phyloP scores from a whole-genome alignment of 2,888 invertebrate species.

The Drosophila kambysellisi region DNA sequence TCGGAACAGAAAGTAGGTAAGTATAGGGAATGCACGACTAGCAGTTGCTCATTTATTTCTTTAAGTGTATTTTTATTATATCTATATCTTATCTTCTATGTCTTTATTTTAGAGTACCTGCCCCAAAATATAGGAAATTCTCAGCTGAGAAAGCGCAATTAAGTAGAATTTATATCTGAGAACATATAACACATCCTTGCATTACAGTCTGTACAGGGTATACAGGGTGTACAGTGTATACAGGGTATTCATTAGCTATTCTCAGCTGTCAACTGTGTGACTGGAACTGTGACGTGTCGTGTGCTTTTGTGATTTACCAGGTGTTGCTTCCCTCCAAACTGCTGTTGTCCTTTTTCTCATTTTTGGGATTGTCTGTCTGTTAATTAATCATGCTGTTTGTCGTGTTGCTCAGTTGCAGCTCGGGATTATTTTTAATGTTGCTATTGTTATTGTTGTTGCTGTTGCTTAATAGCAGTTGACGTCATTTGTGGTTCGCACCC shows the following conservation, averaged over 20 bases:
- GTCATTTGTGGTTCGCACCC: constrained; percentile 46
- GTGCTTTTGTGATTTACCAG: constrained; percentile 47
- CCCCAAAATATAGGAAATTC: neutral
- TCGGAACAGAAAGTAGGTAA: constrained; percentile 12
- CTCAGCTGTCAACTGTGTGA: constrained; percentile 4
- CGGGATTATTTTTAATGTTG: constrained; percentile 52
- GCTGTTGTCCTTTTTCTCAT: constrained; percentile 8
- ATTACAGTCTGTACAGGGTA: neutral
- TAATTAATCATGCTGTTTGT: constrained; percentile 71
- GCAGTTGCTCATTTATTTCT: neutral
- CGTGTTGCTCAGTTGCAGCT: constrained; percentile 58
- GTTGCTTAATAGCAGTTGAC: constrained; percentile 44
- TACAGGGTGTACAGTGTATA: neutral
- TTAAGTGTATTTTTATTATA: neutral
- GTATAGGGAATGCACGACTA: neutral
- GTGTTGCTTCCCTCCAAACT: constrained; percentile 4
- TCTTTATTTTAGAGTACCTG: neutral
- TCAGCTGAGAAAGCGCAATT: neutral
- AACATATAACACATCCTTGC: neutral
- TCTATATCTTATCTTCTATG: neutral
- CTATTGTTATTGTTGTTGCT: constrained; percentile 23
- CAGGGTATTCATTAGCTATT: constrained; percentile 28
- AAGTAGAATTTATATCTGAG: neutral
- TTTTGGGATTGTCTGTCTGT: constrained; percentile 51
- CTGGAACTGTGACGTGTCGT: constrained; percentile 22